Conservation (phyloP, 2,797 vertebrate genomes). For the Threskiornis aethiopicus region DNA sequence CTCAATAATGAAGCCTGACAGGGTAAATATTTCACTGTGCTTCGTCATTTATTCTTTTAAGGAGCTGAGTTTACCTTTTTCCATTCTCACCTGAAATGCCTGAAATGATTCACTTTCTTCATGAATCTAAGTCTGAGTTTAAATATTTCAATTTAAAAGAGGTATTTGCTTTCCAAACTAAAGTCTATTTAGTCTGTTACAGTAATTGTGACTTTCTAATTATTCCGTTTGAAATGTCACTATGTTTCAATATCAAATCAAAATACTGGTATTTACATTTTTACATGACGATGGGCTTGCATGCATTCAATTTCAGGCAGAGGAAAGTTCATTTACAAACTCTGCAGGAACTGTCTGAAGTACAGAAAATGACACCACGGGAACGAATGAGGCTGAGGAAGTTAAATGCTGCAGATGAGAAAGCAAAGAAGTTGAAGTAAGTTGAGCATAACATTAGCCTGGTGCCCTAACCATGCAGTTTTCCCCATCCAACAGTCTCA, state of each 20-base stretch:
- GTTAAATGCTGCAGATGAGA: constrained; percentile 79
- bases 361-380: constrained; percentile 83
- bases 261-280: constrained; percentile 39
- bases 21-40: constrained; percentile 8
- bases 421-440: constrained; percentile 79
- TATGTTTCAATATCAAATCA: not conserved
- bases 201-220: constrained; percentile 27
- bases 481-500: not conserved
- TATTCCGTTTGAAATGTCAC: constrained; percentile 25
- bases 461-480: not conserved
- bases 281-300: not conserved
- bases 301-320: constrained; percentile 70
- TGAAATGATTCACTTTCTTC: constrained; percentile 10
- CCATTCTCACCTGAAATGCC: not conserved
- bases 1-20: not conserved
- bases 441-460: not conserved
- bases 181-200: constrained; percentile 44
- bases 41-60: constrained; percentile 30
- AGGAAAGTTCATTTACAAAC: constrained; percentile 83
- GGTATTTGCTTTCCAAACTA: constrained; percentile 40
- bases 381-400: constrained; percentile 84
- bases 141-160: constrained; percentile 54
- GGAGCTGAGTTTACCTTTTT: not conserved
- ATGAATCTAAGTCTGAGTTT: constrained; percentile 41
- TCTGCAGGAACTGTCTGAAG: constrained; percentile 79